Percentiles rank a stretch among this genome's conserved stretches.
Evolutionary conservation across 2,113 vertebrate species (phyloP).

Genomic region (Sceloporus tristichus): DNA sequence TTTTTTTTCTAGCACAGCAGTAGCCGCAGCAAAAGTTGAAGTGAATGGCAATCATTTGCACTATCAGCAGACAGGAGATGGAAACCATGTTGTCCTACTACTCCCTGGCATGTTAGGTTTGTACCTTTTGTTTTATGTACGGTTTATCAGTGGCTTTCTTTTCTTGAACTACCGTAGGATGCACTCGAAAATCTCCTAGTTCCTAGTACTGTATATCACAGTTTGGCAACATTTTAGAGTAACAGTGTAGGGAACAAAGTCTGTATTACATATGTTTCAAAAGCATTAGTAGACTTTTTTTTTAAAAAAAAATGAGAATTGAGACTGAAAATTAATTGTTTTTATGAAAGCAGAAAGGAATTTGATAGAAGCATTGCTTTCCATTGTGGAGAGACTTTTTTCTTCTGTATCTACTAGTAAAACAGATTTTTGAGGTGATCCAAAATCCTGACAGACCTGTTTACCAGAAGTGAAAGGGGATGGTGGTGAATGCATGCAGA

Average conservation of each 20-base stretch:
- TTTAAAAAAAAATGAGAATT: too few species aligned
- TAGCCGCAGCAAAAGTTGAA: slow-evolving; percentile 76
- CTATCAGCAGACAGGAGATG: slow-evolving; percentile 85
- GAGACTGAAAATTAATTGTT: background rate
- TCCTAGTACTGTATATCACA: background rate
- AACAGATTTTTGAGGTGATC: background rate
- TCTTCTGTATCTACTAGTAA: background rate
- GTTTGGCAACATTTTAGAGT: too few species aligned
- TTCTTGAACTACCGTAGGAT: slow-evolving; percentile 1
- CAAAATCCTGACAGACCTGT: background rate
- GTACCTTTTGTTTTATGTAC: slow-evolving; percentile 47
- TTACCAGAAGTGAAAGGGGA: background rate
- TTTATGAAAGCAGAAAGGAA: background rate
- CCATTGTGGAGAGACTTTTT: background rate
- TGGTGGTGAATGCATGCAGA: too few species aligned
- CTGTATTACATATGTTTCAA: background rate
- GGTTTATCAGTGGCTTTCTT: background rate
- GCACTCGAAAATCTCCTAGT: background rate
- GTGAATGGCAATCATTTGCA: slow-evolving; percentile 89
- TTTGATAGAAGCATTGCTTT: background rate
- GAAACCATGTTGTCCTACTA: slow-evolving; percentile 85
- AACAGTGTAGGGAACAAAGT: background rate
- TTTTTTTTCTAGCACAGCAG: slow-evolving; percentile 78
- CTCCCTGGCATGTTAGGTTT: slow-evolving; percentile 92
- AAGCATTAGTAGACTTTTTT: background rate